Evolutionary conservation across 1,140 invertebrate species (phyloP), one percentile per base, ranked within the genome.

Genomic region (Rhagoletis zephyria): DNA sequence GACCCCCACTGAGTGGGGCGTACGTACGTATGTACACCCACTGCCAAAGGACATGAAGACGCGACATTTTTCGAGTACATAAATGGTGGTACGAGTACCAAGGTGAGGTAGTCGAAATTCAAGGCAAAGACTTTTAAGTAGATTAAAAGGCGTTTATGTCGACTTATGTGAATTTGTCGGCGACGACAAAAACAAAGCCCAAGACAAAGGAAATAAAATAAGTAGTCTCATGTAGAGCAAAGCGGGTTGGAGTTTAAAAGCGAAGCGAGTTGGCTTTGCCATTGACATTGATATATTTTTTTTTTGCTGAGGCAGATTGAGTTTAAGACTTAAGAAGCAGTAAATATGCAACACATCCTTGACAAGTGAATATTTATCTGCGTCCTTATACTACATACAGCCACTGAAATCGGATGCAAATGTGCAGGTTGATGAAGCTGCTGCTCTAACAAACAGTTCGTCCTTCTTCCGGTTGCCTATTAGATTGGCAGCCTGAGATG

Each of bases 71-170:
- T 0, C 14, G 45, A 45, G 70, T 48, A 30, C 30, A 30, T 30
- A 51, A 51, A 10, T 51, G 42, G 45, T 74, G 12, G 2, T 81
- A 30, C 30, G 30, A 30, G 30, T 30, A 30, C 30, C 30, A 30
- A 30, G 74, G 45, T 56, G 74, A 81, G 74, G 9, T 81, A 81
- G 61, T 85, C 42, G 63, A 85, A 85, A 61, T 85, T 63, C 30
- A 85, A 61, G 30, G 56, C 59, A 87, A 87, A 87, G 63, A 87
- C 86, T 48, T 87, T 87, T 87, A 87, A 87, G 86, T 87, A 87
- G 86, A 87, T 87, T 87, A 87, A 87, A 64, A 61, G 86, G 45
- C 86, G 59, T 87, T 87, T 87, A 87, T 87, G 86, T 87, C 64
- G 63, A 51, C 42, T 51, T 67, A 87, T 30, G 30, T 30, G 30